Evolutionary conservation across 1,140 invertebrate species (phyloP).

Genomic region (Sipha flava): DNA sequence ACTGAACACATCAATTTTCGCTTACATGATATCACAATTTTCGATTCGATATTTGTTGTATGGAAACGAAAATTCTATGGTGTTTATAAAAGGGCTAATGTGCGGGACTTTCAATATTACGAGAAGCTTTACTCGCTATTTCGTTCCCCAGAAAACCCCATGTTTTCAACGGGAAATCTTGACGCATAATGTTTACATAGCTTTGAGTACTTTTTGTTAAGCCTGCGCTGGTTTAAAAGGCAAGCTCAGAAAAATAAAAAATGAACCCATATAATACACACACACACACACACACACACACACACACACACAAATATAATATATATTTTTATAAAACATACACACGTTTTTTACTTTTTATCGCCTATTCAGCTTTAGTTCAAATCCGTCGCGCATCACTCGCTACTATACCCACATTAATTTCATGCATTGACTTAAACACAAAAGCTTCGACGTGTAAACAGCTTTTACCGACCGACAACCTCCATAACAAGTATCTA

Average conservation of each 20-base stretch:
- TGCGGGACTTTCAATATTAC: background rate
- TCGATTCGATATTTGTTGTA: too few relatives aligned
- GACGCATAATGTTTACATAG: background rate
- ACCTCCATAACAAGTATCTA: background rate
- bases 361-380: background rate
- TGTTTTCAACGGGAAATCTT: background rate
- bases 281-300: background rate
- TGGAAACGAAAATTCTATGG: too few relatives aligned
- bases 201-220: background rate
- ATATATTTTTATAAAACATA: background rate
- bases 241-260: background rate
- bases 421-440: background rate
- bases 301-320: background rate
- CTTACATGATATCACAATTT: too few relatives aligned
- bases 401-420: background rate
- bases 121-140: background rate
- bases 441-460: background rate
- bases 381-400: background rate
- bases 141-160: background rate
- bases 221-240: background rate
- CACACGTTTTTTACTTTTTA: background rate
- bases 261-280: too few relatives aligned
- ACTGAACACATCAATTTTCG: too few relatives aligned
- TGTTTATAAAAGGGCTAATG: background rate
- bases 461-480: background rate